Evolutionary conservation across 2,888 invertebrate genomes (phyloP).

Genomic region (Notodonta ziczac): DNA sequence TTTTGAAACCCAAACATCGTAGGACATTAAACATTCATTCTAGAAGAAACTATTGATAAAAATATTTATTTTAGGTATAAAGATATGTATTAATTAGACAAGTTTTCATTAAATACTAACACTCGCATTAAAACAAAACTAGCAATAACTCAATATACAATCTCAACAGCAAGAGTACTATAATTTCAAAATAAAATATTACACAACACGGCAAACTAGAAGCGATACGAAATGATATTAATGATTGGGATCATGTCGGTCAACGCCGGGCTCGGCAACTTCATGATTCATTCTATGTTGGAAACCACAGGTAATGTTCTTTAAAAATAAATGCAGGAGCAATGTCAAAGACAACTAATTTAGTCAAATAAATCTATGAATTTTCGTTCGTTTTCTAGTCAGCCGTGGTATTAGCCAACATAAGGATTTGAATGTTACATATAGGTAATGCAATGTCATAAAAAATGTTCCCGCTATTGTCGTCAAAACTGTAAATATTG

Average conservation of each 20-base stretch:
- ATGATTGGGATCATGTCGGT: no score
- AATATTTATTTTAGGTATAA: constrained; percentile 16
- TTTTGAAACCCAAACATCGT: constrained; percentile 33
- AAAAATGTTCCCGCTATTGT: constrained; percentile 2
- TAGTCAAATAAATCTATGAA: no score
- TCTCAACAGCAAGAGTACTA: constrained; percentile 2
- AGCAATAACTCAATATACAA: constrained; percentile 29
- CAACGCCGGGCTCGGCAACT: no score
- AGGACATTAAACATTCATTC: constrained; percentile 30
- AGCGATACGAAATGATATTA: no score
- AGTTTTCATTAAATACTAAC: constrained; percentile 25
- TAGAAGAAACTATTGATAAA: constrained; percentile 31
- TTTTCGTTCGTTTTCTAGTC: no score
- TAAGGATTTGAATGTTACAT: neutral
- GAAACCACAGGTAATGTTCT: no score
- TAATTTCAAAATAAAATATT: neutral
- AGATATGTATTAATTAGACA: constrained; percentile 44
- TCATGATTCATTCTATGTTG: no score
- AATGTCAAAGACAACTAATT: no score
- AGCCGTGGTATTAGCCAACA: neutral
- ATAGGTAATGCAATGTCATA: no score
- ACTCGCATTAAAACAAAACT: constrained; percentile 19
- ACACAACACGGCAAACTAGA: no score
- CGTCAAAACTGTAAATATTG: neutral
- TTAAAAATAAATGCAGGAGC: no score